Percentiles rank a stretch among this genome's conserved stretches.
phyloP scores from a whole-genome alignment of 2,888 invertebrate genomes.

The Lasioglossum villosulum region DNA sequence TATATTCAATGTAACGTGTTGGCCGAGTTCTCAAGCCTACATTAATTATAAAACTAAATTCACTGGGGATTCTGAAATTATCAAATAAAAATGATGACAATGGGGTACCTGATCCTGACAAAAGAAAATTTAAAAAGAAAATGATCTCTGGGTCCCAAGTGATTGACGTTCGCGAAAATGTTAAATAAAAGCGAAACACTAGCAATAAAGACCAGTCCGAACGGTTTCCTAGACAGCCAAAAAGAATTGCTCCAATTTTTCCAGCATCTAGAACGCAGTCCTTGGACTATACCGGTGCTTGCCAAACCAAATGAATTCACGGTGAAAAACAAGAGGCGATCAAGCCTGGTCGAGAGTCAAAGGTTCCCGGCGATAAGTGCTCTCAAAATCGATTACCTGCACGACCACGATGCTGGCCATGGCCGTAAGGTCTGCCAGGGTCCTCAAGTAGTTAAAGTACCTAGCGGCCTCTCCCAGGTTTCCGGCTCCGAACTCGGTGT shows the following conservation, averaged over 20 bases:
- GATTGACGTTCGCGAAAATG: not conserved
- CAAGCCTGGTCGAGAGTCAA: not conserved
- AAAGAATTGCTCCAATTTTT: not conserved
- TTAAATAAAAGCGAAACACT: not conserved
- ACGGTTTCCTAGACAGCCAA: not conserved
- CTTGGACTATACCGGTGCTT: not conserved
- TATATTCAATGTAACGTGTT: not conserved
- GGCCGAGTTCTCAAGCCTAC: not conserved
- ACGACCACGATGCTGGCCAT: conserved; percentile 79
- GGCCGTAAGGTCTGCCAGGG: conserved; percentile 78
- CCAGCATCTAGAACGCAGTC: not conserved
- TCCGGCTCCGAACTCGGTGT: conserved; percentile 73
- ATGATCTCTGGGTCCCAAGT: no score
- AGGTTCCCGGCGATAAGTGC: not conserved
- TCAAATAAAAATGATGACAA: not conserved
- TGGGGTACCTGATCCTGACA: not conserved
- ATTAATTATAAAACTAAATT: not conserved
- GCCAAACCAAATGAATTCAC: not conserved
- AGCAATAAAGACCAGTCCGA: not conserved
- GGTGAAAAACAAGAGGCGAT: not conserved
- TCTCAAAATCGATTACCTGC: conserved; percentile 72
- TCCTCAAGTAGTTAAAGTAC: conserved; percentile 75
- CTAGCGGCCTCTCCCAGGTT: conserved; percentile 74
- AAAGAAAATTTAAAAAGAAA: not conserved
- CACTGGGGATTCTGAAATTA: not conserved